phyloP scores from a whole-genome alignment of 2,113 vertebrate species.

The Rhinoptilus africanus region DNA sequence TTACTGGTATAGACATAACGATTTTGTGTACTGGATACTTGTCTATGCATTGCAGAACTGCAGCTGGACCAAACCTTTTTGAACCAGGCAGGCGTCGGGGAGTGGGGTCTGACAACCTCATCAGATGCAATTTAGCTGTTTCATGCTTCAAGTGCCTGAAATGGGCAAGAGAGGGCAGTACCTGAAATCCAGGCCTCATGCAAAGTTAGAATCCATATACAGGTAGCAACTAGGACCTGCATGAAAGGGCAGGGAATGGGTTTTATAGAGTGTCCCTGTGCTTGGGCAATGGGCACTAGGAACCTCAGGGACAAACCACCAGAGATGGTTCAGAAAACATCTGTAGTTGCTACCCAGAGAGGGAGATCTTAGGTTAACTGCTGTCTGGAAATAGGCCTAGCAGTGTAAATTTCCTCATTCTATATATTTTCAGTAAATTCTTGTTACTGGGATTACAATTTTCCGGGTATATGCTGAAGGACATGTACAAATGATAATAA shows the following conservation, averaged over 20 bases:
- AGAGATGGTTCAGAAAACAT: background rate
- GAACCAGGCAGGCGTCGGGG: background rate
- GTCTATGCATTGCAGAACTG: background rate
- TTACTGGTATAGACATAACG: background rate
- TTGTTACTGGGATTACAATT: background rate
- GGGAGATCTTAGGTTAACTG: background rate
- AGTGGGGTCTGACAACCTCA: background rate
- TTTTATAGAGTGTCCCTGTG: background rate
- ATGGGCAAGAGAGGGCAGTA: background rate
- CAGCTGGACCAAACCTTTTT: background rate
- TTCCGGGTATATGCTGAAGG: background rate
- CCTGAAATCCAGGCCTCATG: background rate
- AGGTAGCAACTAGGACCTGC: background rate
- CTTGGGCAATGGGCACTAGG: background rate
- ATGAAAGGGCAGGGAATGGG: background rate
- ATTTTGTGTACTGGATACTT: background rate
- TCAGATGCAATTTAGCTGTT: background rate
- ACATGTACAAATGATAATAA: background rate
- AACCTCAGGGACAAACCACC: background rate
- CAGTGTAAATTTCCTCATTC: background rate
- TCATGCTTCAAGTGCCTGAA: background rate
- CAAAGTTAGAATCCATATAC: background rate
- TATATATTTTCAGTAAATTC: background rate
- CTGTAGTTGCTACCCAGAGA: background rate
- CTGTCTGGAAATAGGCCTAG: background rate